Conservation (phyloP, 2,888 invertebrate species). For the Ariolimax columbianus region DNA sequence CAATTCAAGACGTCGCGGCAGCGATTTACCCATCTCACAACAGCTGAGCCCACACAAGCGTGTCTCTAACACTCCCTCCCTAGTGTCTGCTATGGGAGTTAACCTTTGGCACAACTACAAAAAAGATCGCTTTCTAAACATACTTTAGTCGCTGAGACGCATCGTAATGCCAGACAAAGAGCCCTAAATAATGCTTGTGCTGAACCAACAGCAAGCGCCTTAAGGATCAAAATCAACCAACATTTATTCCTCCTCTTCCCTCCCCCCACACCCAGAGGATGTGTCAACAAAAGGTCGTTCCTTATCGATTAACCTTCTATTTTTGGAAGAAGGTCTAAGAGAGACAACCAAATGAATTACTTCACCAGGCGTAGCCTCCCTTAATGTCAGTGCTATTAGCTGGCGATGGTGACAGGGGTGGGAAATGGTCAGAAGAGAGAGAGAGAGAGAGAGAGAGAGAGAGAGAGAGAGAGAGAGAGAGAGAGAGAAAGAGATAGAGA, state of each 20-base stretch:
- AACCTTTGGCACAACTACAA: too few relatives aligned
- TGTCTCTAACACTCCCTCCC: too few relatives aligned
- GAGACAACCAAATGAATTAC: neutral
- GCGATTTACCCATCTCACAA: too few relatives aligned
- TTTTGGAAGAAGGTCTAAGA: neutral
- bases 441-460: constrained; percentile 6
- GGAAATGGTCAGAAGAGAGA: too few relatives aligned
- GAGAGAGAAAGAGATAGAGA: neutral
- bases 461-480: constrained; percentile 16
- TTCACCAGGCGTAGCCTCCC: neutral
- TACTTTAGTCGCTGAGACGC: neutral
- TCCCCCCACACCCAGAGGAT: neutral
- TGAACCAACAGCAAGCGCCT: too few relatives aligned
- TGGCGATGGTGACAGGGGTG: neutral
- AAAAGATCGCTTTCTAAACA: neutral
- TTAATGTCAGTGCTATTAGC: neutral
- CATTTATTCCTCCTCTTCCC: too few relatives aligned
- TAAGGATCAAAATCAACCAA: too few relatives aligned
- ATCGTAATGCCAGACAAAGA: neutral
- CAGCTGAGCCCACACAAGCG: too few relatives aligned
- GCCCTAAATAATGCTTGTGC: neutral
- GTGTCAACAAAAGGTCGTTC: neutral
- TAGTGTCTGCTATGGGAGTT: too few relatives aligned
- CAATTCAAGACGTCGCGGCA: too few relatives aligned
- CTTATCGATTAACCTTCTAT: neutral